Conservation (phyloP, 2,888 invertebrate species). For the Eilema griseolum region DNA sequence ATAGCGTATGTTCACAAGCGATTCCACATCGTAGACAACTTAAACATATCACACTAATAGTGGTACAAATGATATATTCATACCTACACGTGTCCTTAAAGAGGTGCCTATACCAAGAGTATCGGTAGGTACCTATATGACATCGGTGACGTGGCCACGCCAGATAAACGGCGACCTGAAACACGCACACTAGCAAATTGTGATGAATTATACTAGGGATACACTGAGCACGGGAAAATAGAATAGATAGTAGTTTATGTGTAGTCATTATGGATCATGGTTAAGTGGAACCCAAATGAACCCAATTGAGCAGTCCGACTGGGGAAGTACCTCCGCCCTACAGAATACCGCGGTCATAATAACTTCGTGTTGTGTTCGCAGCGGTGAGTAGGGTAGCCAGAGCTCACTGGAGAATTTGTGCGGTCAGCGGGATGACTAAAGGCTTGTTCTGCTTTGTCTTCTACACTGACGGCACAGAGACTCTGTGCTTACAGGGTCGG, state of each 20-base stretch:
- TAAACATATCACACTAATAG: background rate
- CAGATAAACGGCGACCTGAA: constrained; percentile 71
- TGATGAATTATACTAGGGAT: constrained; percentile 44
- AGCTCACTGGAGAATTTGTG: too few species aligned
- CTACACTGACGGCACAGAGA: too few species aligned
- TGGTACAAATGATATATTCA: background rate
- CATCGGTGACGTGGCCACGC: constrained; percentile 70
- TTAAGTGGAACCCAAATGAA: too few species aligned
- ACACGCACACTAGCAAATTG: constrained; percentile 63
- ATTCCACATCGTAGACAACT: background rate
- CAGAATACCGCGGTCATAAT: too few species aligned
- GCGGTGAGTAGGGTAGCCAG: too few species aligned
- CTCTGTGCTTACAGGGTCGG: too few species aligned
- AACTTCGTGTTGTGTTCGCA: too few species aligned
- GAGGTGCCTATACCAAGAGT: background rate
- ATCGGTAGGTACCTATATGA: constrained; percentile 55
- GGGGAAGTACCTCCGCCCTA: too few species aligned
- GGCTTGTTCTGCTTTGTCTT: too few species aligned
- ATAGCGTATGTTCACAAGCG: background rate
- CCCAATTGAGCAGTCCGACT: too few species aligned
- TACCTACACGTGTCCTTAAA: background rate
- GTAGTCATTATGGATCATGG: background rate
- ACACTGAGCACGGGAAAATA: constrained; percentile 34
- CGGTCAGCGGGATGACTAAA: too few species aligned
- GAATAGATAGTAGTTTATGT: too few species aligned